Conservation (phyloP, 2,888 invertebrate genomes). For the Drosophila fungiperda region DNA sequence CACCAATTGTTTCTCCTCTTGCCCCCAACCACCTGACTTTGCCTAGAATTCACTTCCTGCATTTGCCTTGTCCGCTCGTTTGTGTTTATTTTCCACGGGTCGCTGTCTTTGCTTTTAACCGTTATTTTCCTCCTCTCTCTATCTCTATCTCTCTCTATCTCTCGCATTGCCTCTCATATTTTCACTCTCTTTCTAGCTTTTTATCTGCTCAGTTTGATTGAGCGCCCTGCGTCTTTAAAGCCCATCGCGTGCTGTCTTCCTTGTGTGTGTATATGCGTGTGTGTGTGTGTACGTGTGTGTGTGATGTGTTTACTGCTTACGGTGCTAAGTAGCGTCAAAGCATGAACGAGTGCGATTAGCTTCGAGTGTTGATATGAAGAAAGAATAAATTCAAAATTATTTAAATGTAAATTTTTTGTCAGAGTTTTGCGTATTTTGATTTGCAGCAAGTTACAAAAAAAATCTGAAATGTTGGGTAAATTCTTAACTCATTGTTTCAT, state of each 20-base stretch:
- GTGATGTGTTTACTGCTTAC: conserved; percentile 12
- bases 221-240: conserved; percentile 55
- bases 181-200: not conserved
- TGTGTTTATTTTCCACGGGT: conserved; percentile 76
- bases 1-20: not conserved
- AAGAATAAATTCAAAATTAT: not conserved
- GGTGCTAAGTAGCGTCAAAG: conserved; percentile 46
- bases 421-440: not conserved
- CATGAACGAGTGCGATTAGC: conserved; percentile 58
- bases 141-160: not conserved
- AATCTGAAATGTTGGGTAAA: not conserved
- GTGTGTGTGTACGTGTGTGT: conserved; percentile 11
- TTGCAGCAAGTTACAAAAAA: not conserved
- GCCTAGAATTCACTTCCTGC: conserved; percentile 41
- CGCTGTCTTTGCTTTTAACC: conserved; percentile 66
- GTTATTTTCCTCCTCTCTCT: not conserved
- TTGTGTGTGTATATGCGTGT: conserved; percentile 1
- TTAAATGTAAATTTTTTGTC: not conserved
- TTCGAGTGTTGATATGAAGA: conserved; percentile 15
- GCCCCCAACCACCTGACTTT: not conserved
- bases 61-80: conserved; percentile 41
- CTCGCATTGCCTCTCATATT: not conserved
- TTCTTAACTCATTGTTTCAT: not conserved
- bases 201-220: conserved; percentile 68
- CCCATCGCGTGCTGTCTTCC: not conserved